Evolutionary conservation across 2,113 vertebrate species (phyloP).

Genomic region (Zosterops borbonicus): DNA sequence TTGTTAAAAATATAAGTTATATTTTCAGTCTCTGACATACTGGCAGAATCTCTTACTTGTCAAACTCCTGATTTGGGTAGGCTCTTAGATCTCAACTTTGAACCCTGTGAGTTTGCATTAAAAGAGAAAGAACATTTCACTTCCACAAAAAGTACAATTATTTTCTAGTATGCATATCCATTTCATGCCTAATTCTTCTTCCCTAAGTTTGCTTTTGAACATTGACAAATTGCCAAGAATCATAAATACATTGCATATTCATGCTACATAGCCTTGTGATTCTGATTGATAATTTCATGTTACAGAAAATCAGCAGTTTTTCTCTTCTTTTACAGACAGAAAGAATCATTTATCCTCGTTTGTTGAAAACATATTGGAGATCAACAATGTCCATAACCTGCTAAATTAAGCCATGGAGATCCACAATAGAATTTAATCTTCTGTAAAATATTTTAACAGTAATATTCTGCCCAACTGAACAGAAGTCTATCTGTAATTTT

Average conservation of each 20-base stretch:
- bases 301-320: not conserved
- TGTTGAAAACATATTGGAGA: conserved; percentile 16
- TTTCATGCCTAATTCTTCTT: not conserved
- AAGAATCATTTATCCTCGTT: not conserved
- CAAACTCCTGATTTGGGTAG: not conserved
- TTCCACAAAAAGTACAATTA: not conserved
- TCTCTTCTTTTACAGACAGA: not conserved
- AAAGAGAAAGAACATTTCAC: not conserved
- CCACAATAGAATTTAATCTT: conserved; percentile 13
- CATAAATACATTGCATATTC: not conserved
- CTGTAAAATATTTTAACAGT: conserved; percentile 33
- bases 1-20: not conserved
- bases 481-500: not conserved
- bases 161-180: not conserved
- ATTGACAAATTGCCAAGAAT: not conserved
- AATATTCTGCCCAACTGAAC: conserved; percentile 18
- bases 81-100: not conserved
- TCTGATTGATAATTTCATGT: not conserved
- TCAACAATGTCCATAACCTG: not conserved
- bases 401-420: conserved; percentile 44
- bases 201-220: not conserved
- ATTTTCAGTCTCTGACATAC: not conserved
- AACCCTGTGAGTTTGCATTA: not conserved
- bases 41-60: not conserved
- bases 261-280: not conserved